Evolutionary conservation across 2,888 invertebrate genomes (phyloP), one percentile per base, ranked within the genome.

Genomic region (Lasioglossum pauxillum): DNA sequence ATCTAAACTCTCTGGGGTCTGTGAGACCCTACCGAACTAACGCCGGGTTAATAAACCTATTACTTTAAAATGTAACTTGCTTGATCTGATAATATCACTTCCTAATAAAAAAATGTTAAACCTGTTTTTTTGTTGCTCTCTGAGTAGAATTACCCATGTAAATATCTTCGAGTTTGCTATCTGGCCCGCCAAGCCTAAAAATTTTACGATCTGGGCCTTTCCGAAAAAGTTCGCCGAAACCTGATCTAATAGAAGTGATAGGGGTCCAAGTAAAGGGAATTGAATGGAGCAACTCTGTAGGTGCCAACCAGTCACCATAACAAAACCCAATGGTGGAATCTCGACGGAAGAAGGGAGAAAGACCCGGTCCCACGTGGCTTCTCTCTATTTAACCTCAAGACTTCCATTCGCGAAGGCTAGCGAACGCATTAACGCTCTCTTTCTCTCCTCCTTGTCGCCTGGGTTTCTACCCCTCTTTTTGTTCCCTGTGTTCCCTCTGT

Each of bases 311-410:
- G 57, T 10, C 31, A 27, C 67, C 27, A 19, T 38, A 49, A 46
- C 57, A 49, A 41, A 73, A 78, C 31, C 69, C 16, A 64, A n/a
- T 35, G 69, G 76, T 77, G 69, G 31, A 69, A 67, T 46, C 69
- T 71, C 60, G 69, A 23, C 64, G 44, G 49, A 82, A 84, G 75
- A 67, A 35, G 16, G 35, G 35, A 35, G 75, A 31, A 49, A 12
- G 53, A n/a, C 35, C 14, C 19, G 67, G 72, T 72, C 78, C 75
- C 84, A 76, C 84, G 83, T 83, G 78, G 83, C 60, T 46, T 57
- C n/a, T 75, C 75, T 57, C 53, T 53, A 76, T 83, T 85, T 76
- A 71, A 75, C 38, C 76, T 46, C 46, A 27, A 38, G 72, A 81
- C 81, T 76, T 44, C 53, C 35, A 82, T 44, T 76, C 76, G 81